Conservation (phyloP, 2,113 vertebrate genomes). For the Pholis gunnellus region DNA sequence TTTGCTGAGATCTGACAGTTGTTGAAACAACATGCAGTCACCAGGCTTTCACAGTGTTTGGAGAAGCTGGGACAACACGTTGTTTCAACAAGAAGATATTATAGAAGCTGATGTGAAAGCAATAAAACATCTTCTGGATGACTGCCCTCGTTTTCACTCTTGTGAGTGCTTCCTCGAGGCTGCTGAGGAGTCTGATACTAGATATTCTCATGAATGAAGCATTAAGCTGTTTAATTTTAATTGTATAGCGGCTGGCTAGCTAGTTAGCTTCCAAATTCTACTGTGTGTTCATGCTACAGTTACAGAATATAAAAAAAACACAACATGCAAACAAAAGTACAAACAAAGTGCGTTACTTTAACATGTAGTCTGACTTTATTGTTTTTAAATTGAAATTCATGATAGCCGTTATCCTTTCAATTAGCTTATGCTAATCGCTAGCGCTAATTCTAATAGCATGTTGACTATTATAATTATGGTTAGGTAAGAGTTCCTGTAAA, state of each 20-base stretch:
- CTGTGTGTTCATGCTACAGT: not conserved
- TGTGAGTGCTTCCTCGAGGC: slow-evolving; percentile 23
- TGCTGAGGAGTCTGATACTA: slow-evolving; percentile 9
- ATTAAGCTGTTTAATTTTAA: not conserved
- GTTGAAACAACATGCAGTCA: slow-evolving; percentile 41
- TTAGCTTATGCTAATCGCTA: not conserved
- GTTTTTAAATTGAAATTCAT: not conserved
- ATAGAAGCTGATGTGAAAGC: slow-evolving; percentile 46
- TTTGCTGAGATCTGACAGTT: slow-evolving; percentile 45
- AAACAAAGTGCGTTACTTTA: not conserved
- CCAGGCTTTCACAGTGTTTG: slow-evolving; percentile 29
- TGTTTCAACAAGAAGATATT: slow-evolving; percentile 45
- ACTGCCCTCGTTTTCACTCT: slow-evolving; percentile 45
- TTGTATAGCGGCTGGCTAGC: not conserved
- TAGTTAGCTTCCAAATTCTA: not conserved
- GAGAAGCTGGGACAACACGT: slow-evolving; percentile 24
- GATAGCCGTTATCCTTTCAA: not conserved
- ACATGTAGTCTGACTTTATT: too few species aligned
- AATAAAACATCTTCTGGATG: slow-evolving; percentile 57
- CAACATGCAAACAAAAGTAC: not conserved
- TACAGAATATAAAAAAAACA: too few species aligned
- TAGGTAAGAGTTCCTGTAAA: not conserved
- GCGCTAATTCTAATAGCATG: not conserved
- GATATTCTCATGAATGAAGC: slow-evolving; percentile 15
- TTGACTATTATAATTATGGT: not conserved